Base-by-base conservation (phyloP, 2,888 invertebrate genomes). In the Drosophila fungiperda region DNA sequence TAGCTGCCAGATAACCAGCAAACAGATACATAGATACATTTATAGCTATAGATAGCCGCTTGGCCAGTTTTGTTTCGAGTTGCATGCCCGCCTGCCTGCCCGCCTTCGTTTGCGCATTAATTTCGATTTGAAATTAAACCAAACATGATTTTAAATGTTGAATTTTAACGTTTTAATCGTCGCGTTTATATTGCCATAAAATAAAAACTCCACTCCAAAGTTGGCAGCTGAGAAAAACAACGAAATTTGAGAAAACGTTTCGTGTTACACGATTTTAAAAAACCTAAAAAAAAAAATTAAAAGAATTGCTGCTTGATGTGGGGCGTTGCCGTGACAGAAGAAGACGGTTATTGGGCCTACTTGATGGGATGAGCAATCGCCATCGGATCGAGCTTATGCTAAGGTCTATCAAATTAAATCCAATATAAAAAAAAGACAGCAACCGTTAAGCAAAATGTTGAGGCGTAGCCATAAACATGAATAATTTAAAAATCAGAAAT, bases 61-160 rank as follows among this genome's bases (percentile, higher is more conserved):
- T 76, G 65, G 82, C 72, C 70, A 76, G 77, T 73, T 76, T 67
- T 68, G 57, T 70, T 72, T 53, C 57, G 23, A 23, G 52, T 74
- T 68, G 63, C 57, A 63, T 68, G 70, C 63, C n/a, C 32, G 29
- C 50, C 20, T 6, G 29, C 52, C 32, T 15, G 52, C 52, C 52
- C 2, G 1, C 17, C 38, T 17, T 38, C 17, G 38, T 70, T 53
- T 53, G 71, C 57, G 65, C 87, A 83, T 88, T 84, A 82, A 87
- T 80, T 42, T 75, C 75, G 83, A 77, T 77, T 81, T 77, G 75
- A 89, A 89, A 87, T 89, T 85, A 87, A 87, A 80, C 85, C 82
- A 74, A 85, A 91, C 90, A 91, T 84, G 91, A 82, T 91, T 90
- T 91, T 91, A 84, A 89, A 90, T 89, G 90, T 87, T 79, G 82